Conservation (phyloP, 2,888 invertebrate genomes). For the Fragum fragum region DNA sequence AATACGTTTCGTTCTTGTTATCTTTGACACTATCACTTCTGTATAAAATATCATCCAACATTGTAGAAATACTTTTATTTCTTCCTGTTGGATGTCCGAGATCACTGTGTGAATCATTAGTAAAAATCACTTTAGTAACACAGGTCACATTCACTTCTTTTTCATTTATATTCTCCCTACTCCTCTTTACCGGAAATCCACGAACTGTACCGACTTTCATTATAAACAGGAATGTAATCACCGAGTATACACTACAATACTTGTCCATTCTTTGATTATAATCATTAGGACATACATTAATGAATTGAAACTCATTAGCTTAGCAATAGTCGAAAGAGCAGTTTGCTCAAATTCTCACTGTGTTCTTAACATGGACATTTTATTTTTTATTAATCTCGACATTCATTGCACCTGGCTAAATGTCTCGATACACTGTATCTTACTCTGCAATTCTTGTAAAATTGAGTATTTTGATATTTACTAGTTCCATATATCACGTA, state of each 20-base stretch:
- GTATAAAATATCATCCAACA: neutral
- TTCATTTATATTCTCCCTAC: neutral
- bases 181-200: neutral
- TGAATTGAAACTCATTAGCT: too few relatives aligned
- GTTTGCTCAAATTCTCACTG: too few relatives aligned
- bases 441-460: too few relatives aligned
- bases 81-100: neutral
- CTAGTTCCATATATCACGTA: too few relatives aligned
- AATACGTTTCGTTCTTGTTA: neutral
- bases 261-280: slow-evolving; percentile 13
- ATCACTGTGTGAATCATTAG: neutral
- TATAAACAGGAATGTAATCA: slow-evolving; percentile 4
- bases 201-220: neutral
- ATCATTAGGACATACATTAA: neutral
- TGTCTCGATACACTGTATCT: too few relatives aligned
- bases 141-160: slow-evolving; percentile 6
- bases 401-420: too few relatives aligned
- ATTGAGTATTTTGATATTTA: too few relatives aligned
- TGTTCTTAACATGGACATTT: too few relatives aligned
- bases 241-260: slow-evolving; percentile 2
- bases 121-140: slow-evolving; percentile 8
- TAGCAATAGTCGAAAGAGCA: too few relatives aligned
- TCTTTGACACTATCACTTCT: neutral
- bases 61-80: neutral
- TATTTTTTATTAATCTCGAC: too few relatives aligned